Conservation (phyloP, 2,113 vertebrate genomes). For the Equus przewalskii region DNA sequence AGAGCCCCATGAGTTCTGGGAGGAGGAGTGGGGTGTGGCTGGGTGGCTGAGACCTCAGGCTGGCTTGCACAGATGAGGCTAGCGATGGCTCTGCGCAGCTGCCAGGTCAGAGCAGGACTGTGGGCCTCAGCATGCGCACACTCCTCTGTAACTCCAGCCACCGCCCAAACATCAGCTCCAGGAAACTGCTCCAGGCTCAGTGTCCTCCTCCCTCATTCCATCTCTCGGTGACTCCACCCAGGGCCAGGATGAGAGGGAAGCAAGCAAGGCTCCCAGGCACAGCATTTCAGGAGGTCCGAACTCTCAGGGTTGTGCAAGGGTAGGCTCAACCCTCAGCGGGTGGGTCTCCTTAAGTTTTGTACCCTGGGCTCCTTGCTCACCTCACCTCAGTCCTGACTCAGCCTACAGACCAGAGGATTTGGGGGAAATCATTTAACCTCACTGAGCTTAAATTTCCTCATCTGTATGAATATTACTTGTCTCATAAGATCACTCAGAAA, state of each 20-base stretch:
- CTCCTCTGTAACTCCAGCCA: fast-evolving
- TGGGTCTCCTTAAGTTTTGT: background rate
- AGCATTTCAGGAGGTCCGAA: background rate
- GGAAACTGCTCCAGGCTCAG: background rate
- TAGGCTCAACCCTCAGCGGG: background rate
- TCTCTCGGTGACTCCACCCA: background rate
- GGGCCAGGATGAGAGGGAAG: background rate
- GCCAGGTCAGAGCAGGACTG: background rate
- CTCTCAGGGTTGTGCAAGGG: background rate
- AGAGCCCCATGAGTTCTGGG: background rate
- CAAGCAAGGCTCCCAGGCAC: background rate
- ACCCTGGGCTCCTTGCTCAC: background rate
- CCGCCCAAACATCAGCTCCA: background rate
- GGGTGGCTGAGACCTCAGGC: background rate
- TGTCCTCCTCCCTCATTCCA: background rate
- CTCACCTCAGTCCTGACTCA: background rate
- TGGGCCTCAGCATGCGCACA: too few relatives aligned
- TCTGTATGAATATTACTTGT: background rate
- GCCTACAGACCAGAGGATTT: background rate
- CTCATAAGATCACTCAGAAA: background rate
- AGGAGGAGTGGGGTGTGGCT: background rate
- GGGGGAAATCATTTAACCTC: background rate
- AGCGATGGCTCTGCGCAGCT: background rate
- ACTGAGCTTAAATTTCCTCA: background rate
- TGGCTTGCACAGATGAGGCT: background rate